Evolutionary conservation across 2,113 vertebrate genomes (phyloP).

Genomic region (Corvus hawaiiensis): DNA sequence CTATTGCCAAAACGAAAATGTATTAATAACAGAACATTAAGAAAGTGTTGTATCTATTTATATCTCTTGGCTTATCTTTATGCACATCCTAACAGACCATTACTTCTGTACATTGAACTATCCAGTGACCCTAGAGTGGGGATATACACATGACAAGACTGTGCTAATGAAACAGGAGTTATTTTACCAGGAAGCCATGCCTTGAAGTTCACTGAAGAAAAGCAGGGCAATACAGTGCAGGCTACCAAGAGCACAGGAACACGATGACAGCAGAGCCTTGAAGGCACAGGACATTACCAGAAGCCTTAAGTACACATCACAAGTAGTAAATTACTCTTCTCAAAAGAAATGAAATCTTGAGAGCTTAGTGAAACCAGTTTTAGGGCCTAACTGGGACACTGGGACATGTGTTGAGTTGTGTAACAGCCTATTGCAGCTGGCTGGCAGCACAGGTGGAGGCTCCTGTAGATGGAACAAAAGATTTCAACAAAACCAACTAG

Average conservation of each 20-base stretch:
- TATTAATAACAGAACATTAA: not conserved
- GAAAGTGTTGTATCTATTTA: not conserved
- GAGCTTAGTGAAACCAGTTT: slow-evolving; percentile 3
- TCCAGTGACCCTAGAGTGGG: not conserved
- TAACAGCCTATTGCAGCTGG: slow-evolving; percentile 27
- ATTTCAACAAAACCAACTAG: slow-evolving; percentile 18
- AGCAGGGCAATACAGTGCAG: not conserved
- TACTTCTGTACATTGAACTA: not conserved
- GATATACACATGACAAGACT: not conserved
- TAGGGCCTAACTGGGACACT: not conserved
- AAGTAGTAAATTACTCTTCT: not conserved
- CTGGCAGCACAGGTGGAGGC: slow-evolving; percentile 12
- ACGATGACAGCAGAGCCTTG: fast-evolving
- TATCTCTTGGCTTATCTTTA: not conserved
- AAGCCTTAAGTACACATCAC: not conserved
- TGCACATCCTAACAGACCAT: not conserved
- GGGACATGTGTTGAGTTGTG: not conserved
- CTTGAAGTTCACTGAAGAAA: not conserved
- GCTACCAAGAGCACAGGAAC: not conserved
- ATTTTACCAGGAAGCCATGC: not conserved
- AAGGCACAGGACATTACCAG: not conserved
- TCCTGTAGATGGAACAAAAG: slow-evolving; percentile 3
- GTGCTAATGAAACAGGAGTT: not conserved
- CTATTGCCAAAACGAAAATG: not conserved
- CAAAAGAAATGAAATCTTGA: not conserved